Evolutionary conservation across 2,888 invertebrate genomes (phyloP), one percentile per base, ranked within the genome.

Genomic region (Ectobius pallidus): DNA sequence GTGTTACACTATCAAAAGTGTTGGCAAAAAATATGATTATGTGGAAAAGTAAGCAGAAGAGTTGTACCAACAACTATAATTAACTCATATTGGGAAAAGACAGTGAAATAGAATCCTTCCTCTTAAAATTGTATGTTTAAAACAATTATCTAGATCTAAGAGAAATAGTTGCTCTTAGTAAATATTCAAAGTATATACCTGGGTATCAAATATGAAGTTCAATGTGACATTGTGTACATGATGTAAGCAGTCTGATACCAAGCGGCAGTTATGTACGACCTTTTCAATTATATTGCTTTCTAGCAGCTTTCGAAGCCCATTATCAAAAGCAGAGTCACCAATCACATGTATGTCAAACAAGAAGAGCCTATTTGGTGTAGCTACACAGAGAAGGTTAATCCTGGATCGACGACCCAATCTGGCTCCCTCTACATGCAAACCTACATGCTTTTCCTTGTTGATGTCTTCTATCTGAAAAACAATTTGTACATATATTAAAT

Each of bases 241-340:
- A 25, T 46, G 14, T 34, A 65, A 46, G 46, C 65, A 65, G 9
- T 65, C 65, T n/a, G 65, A 65, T 3, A 65, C 27, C 22, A 65
- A n/a, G 14, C 65, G 27, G 14, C 65, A 65, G 11, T 65, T 65
- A 25, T 65, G 65, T 1, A 65, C 46, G 25, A 65, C 27, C 34
- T 65, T 65, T n/a, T 65, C 65, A 65, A 46, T 46, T n/a, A 27
- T 18, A 1, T 65, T n/a, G 3, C 44, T 27, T 46, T 65, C 44
- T 20, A 65, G 46, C n/a, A 65, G n/a, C 2, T 65, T 30, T 25
- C 46, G 22, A 9, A 65, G 46, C 18, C 44, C 65, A 18, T 46
- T 46, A 7, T 65, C 27, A 46, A 27, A 65, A 7, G 27, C 30
- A 11, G 1, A 20, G n/a, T 65, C 44, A 27, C 65, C 65, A 42